These are phyloP conservation scores for Ditula angustiorana DNA, from an alignment of 2,888 invertebrate species.

Conservation along the genomic window DNA sequence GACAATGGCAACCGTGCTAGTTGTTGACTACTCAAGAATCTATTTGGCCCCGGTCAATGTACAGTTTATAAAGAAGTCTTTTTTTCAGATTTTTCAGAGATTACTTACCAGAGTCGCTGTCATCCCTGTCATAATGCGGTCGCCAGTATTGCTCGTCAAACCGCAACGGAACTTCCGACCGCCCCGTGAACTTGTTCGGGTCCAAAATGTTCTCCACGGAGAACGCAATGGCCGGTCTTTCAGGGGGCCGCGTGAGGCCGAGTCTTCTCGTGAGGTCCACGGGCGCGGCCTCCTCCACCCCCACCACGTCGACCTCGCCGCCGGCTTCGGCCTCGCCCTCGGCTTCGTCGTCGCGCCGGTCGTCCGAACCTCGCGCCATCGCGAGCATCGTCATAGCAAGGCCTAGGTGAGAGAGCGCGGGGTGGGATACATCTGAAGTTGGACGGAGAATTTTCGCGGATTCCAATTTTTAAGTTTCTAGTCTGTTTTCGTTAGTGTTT, in stretches of 20 bases:
- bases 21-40: no score
- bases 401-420: conserved; percentile 53
- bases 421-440: conserved; percentile 27
- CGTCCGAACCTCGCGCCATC: conserved; percentile 80
- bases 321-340: conserved; percentile 71
- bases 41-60: no score
- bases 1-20: no score
- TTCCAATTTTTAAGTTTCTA: not conserved
- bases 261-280: conserved; percentile 81
- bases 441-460: not conserved
- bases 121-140: conserved; percentile 84
- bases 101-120: conserved; percentile 84
- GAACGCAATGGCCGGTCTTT: conserved; percentile 89
- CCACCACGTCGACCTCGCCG: conserved; percentile 79
- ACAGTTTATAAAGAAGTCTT: no score
- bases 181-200: conserved; percentile 95
- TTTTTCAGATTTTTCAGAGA: no score
- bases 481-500: not conserved
- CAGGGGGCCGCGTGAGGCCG: conserved; percentile 84
- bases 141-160: conserved; percentile 86
- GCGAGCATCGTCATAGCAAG: conserved; percentile 84
- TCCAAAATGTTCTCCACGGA: conserved; percentile 96
- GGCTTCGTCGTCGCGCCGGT: conserved; percentile 68
- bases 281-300: conserved; percentile 80
- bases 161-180: conserved; percentile 81